phyloP scores from a whole-genome alignment of 1,140 invertebrate genomes.

The Agrilus planipennis region DNA sequence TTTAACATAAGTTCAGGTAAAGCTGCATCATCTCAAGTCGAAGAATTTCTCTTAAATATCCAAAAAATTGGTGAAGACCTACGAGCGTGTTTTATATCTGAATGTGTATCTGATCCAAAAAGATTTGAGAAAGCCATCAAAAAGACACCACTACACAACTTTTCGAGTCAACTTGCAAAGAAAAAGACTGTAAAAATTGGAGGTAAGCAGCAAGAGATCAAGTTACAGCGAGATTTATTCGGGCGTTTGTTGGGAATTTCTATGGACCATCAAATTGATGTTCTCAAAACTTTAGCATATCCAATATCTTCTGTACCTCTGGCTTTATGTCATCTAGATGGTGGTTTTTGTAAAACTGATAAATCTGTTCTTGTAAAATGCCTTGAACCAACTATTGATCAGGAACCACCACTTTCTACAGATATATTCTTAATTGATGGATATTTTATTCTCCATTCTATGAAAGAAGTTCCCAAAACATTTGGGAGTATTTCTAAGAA shows the following conservation, averaged over 20 bases:
- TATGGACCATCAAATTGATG: slow-evolving; percentile 15
- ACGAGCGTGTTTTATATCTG: slow-evolving; percentile 12
- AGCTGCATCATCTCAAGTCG: slow-evolving; percentile 14
- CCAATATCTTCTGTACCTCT: slow-evolving; percentile 19
- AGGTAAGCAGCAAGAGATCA: slow-evolving; percentile 20
- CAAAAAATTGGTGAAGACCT: slow-evolving; percentile 13
- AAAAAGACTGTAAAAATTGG: slow-evolving; percentile 14
- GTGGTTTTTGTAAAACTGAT: slow-evolving; percentile 20
- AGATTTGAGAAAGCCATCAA: slow-evolving; percentile 20
- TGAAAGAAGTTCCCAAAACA: slow-evolving; percentile 13
- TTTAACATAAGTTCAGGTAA: slow-evolving; percentile 15
- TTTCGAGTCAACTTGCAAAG: slow-evolving; percentile 12
- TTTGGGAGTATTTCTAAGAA: slow-evolving; percentile 20
- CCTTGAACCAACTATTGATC: slow-evolving; percentile 11
- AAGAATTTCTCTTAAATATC: slow-evolving; percentile 14
- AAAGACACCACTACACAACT: slow-evolving; percentile 15
- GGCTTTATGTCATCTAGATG: slow-evolving; percentile 21
- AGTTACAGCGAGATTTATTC: slow-evolving; percentile 26
- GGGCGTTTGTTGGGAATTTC: slow-evolving; percentile 21
- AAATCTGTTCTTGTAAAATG: slow-evolving; percentile 18
- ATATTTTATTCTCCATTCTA: slow-evolving; percentile 18
- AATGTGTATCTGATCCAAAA: slow-evolving; percentile 12
- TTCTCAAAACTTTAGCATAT: slow-evolving; percentile 16
- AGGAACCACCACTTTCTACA: slow-evolving; percentile 11
- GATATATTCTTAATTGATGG: slow-evolving; percentile 23